Evolutionary conservation across 2,113 vertebrate genomes (phyloP), one percentile per base, ranked within the genome.

Genomic region (Chiloscyllium plagiosum): DNA sequence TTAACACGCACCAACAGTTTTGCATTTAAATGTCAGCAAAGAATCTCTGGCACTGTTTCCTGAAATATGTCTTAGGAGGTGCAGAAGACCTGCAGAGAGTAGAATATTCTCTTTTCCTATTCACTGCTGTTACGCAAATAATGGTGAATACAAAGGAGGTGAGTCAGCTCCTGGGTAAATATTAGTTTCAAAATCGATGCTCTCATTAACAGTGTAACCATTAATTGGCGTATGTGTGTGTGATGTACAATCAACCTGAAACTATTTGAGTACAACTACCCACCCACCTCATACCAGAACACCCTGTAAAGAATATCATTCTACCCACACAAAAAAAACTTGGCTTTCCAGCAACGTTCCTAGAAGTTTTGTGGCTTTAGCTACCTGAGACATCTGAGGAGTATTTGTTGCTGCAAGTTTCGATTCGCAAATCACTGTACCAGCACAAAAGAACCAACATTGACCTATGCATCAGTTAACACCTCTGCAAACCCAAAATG

Each of bases 311-410:
- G 94, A 72, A 47, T 95, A 95, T 72, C 26, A 72, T 95, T 95
- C 94, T 76, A 72, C 68, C 89, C 94, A 76, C 93, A 94, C 94
- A 76, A 50, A 72, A 76, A 50, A 72, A 72, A 72, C 69, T 72
- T 72, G 94, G 68, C 94, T 95, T 95, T 72, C 50, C 42, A 95
- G 26, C 47, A 76, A 95, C 94, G 66, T 95, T 95, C 94, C 68
- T 70, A 1, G 94, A 95, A 72, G 94, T 95, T 76, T 95, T 95
- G 94, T 95, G 94, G 94, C 94, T 95, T 95, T 47, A 17, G 94
- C 26, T 95, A 72, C 94, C 69, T 52, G 69, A 95, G 89, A 93
- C 61, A 37, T 93, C 65, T 37, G 61, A 72, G 42, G 24, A 70
- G 69, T 52, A 72, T 20, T 52, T 95, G 42, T 76, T 95, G 69